Conservation (phyloP, 1,140 invertebrate species). For the Lepidostoma basale region DNA sequence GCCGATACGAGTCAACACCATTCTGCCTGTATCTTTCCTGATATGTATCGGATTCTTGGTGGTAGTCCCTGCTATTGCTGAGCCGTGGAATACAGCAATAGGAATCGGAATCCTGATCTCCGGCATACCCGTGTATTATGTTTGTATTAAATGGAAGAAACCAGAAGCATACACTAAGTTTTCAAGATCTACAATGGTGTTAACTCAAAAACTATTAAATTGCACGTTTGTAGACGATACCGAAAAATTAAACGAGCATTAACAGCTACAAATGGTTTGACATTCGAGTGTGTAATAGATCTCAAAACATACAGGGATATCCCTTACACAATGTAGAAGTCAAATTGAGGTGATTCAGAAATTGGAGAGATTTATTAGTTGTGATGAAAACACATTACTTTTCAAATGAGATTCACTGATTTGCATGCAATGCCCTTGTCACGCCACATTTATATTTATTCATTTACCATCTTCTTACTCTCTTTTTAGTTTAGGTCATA, state of each 20-base stretch:
- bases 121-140: constrained; percentile 89
- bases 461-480: too few species aligned
- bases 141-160: constrained; percentile 90
- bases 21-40: constrained; percentile 84
- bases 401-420: too few species aligned
- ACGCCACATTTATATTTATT: too few species aligned
- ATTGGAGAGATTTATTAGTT: too few species aligned
- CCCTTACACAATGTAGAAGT: too few species aligned
- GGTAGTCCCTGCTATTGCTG: constrained; percentile 77
- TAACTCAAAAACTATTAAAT: constrained; percentile 59
- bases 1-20: constrained; percentile 82
- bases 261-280: too few species aligned
- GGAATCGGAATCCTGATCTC: constrained; percentile 83
- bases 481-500: too few species aligned
- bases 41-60: constrained; percentile 84
- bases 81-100: constrained; percentile 81
- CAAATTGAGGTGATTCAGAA: too few species aligned
- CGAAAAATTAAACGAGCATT: constrained; percentile 50
- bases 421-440: too few species aligned
- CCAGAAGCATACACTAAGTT: constrained; percentile 54
- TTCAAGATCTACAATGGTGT: constrained; percentile 53
- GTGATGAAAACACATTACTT: too few species aligned
- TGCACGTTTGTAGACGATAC: constrained; percentile 56
- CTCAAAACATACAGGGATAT: too few species aligned
- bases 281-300: too few species aligned